Base-by-base conservation (phyloP, 2,888 invertebrate genomes). In the Acleris sparsana region DNA sequence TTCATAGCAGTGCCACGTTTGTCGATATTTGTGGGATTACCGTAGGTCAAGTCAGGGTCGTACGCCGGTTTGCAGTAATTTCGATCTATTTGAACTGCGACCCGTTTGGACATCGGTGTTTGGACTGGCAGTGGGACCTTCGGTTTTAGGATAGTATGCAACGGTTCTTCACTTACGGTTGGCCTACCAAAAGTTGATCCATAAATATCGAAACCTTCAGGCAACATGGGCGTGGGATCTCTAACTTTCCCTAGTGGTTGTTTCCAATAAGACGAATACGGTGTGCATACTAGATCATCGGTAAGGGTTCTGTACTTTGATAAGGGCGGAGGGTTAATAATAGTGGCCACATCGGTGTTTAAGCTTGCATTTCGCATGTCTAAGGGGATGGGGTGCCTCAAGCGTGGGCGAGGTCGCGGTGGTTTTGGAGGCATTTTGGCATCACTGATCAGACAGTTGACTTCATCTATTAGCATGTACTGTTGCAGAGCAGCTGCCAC, bases 1-100 rank as follows among this genome's bases (percentile, higher is more conserved):
- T 75, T 78, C n/a, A 77, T 82, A 73, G 78, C 79, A 51, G 75
- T 79, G 52, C 90, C 92, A 64, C 82, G 74, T n/a, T 77, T 75
- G 69, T 89, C 88, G 18, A 79, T 77, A 11, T 73, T 79, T 1
- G 74, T 75, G 64, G 66, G 76, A 18, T 68, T 68, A 0, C 93
- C 93, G 70, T 78, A 93, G 53, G 78, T 74, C 53, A 71, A 71
- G 29, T 86, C 69, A 6, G 85, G 80, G 39, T 88, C 74, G 71
- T 74, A 93, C 2, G 87, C 66, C 39, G 87, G 82, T 51, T 63
- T 68, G 53, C 74, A 77, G 67, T 85, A 85, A 5, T 77, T 77
- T 1, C 80, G 76, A 20, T 71, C 58, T 1, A 22, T 73, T 76
- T 80, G 80, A 25, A 67, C 64, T 5, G 75, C 77, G 5, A 73